Conservation (phyloP, 2,113 vertebrate species). For the Pelodiscus sinensis region DNA sequence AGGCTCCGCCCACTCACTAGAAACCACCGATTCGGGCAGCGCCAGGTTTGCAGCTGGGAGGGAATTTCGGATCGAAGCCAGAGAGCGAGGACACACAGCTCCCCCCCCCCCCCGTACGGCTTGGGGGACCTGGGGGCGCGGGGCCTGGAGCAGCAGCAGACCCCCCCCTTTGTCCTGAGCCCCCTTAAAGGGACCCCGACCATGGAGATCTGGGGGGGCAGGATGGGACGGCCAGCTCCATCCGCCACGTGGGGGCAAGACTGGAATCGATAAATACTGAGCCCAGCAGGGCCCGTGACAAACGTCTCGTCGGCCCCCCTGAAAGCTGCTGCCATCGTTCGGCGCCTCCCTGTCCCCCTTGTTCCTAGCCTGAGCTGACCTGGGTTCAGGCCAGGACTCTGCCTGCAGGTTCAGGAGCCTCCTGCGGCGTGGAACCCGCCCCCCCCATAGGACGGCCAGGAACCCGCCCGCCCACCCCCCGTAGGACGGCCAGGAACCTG, state of each 20-base stretch:
- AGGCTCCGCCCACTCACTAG: too few species aligned
- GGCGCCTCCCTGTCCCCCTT: too few species aligned
- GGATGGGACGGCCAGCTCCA: background rate
- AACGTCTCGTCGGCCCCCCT: background rate
- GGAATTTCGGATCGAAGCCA: background rate
- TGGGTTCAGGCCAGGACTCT: background rate
- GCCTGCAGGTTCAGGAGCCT: background rate
- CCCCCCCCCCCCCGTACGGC: too few species aligned
- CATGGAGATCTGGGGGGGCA: background rate
- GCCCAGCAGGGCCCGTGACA: background rate
- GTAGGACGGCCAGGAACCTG: too few species aligned
- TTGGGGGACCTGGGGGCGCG: background rate
- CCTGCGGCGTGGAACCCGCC: background rate
- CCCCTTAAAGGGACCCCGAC: background rate
- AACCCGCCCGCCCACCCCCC: too few species aligned
- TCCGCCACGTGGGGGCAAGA: background rate
- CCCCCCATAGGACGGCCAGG: background rate
- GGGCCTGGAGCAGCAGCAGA: background rate
- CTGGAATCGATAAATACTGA: background rate
- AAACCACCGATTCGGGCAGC: background rate
- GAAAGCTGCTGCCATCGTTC: background rate
- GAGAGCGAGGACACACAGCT: background rate
- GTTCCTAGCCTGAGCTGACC: too few species aligned
- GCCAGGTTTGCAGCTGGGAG: too few species aligned
- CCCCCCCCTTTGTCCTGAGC: background rate